Percentiles rank a stretch among this genome's conserved stretches.
These are phyloP conservation scores for Tetramorium alpestre DNA, from an alignment of 1,140 invertebrate genomes.

Conservation along the genomic window DNA sequence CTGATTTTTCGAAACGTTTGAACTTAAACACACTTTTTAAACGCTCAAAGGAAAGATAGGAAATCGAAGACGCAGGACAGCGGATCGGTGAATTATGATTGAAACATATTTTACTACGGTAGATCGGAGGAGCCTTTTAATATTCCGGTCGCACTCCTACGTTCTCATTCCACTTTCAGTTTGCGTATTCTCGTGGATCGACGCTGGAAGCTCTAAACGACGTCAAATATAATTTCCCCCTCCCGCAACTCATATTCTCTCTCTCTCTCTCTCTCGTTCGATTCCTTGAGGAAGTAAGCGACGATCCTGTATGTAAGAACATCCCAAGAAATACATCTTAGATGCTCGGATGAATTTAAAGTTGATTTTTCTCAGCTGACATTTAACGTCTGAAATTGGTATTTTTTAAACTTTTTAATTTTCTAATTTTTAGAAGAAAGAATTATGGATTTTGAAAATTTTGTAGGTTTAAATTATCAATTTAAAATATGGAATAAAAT, in stretches of 20 bases:
- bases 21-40: background rate
- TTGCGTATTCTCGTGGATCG: conserved; percentile 40
- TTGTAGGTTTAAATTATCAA: background rate
- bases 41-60: background rate
- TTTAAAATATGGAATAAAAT: background rate
- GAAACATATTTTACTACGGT: conserved; percentile 32
- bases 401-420: background rate
- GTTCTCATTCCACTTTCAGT: conserved; percentile 37
- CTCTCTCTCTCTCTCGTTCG: background rate
- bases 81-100: conserved; percentile 39
- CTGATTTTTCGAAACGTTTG: background rate
- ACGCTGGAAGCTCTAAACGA: conserved; percentile 44
- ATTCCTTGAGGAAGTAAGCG: conserved; percentile 18
- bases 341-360: background rate
- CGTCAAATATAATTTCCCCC: conserved; percentile 41
- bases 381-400: background rate
- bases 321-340: conserved; percentile 2
- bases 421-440: background rate
- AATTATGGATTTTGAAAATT: background rate
- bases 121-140: conserved; percentile 15
- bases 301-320: conserved; percentile 14
- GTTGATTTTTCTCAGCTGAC: background rate
- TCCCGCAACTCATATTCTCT: background rate
- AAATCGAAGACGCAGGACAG: conserved; percentile 36
- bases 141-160: conserved; percentile 1